Conservation (phyloP, 2,797 vertebrate genomes). For the Balearica regulorum region DNA sequence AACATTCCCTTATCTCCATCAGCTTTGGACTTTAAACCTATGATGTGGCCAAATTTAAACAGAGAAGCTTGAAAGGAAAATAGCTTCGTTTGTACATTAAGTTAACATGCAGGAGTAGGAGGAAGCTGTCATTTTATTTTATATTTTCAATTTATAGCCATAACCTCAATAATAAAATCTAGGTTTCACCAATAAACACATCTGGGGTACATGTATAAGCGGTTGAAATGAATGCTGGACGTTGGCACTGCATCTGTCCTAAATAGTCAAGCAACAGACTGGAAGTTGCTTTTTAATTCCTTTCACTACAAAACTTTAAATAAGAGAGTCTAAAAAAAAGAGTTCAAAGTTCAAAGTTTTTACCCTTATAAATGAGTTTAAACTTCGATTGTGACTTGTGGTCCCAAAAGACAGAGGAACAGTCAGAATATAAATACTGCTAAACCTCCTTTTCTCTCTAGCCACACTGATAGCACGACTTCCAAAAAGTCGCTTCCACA, state of each 20-base stretch:
- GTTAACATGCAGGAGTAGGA: neutral
- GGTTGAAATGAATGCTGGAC: slow-evolving; percentile 35
- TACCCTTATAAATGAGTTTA: neutral
- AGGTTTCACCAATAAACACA: slow-evolving; percentile 33
- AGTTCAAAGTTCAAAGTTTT: neutral
- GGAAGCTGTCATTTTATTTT: slow-evolving; percentile 23
- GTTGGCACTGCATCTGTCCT: slow-evolving; percentile 5
- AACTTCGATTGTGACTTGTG: neutral
- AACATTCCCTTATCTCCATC: slow-evolving; percentile 5
- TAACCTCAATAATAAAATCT: slow-evolving; percentile 14
- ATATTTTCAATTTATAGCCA: slow-evolving; percentile 15
- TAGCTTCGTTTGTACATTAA: slow-evolving; percentile 17
- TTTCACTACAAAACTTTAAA: neutral
- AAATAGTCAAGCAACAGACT: neutral
- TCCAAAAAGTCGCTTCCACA: neutral
- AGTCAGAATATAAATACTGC: neutral
- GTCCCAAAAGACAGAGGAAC: neutral
- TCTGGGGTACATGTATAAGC: neutral
- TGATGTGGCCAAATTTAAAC: slow-evolving; percentile 10
- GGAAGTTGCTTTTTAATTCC: neutral
- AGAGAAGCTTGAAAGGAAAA: slow-evolving; percentile 3
- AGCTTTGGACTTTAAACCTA: neutral
- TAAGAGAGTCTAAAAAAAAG: neutral
- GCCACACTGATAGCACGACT: neutral
- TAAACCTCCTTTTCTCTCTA: neutral